Percentiles rank a stretch among this genome's conserved stretches.
Conservation (phyloP, 1,140 invertebrate genomes). For the Adoxophyes honmai region DNA sequence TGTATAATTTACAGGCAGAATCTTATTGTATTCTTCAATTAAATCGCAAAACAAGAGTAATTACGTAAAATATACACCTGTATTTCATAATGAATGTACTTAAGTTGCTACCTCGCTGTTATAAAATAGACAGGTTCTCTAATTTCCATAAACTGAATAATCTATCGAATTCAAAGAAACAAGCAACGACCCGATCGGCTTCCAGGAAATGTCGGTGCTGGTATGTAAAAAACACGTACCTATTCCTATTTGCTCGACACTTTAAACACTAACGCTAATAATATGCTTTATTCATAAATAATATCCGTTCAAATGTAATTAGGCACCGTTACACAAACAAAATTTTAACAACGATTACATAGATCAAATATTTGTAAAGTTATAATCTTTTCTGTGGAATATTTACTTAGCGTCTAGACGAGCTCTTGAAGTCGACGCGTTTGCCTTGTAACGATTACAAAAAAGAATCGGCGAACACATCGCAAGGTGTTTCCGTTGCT, state of each 20-base stretch:
- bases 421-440: neutral
- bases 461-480: constrained; percentile 11
- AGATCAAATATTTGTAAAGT: neutral
- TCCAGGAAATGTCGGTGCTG: neutral
- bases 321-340: neutral
- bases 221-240: no score
- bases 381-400: neutral
- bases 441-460: no score
- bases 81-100: no score
- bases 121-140: neutral
- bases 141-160: neutral
- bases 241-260: no score
- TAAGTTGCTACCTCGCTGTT: no score
- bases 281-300: no score
- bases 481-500: neutral
- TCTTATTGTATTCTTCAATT: no score
- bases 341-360: neutral
- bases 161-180: neutral
- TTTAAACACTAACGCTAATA: no score
- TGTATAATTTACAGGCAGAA: no score
- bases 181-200: neutral
- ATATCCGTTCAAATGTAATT: no score
- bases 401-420: neutral
- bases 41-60: no score
- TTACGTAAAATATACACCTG: no score